A percentile compares a stretch with the other conserved stretches of the same genome.
phyloP scores from a whole-genome alignment of 2,888 invertebrate species.

The Acleris sparsana region DNA sequence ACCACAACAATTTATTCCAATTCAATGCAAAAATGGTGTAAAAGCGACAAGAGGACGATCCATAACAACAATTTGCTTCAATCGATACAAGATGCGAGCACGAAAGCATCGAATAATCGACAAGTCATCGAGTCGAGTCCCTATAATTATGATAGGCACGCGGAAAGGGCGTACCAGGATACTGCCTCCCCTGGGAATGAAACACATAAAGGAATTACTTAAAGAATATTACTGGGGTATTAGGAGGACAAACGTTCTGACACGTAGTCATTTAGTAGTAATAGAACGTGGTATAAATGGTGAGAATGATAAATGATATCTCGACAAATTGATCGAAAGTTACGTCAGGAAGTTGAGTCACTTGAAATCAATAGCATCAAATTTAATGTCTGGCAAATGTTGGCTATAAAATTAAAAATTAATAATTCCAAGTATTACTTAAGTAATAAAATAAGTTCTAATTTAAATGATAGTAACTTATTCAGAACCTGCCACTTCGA shows the following conservation, averaged over 20 bases:
- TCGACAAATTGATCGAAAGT: constrained; percentile 21
- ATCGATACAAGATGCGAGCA: constrained; percentile 27
- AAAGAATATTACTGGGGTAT: constrained; percentile 25
- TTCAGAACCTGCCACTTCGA: no score
- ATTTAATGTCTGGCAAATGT: neutral
- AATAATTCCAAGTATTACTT: no score
- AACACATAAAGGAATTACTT: constrained; percentile 27
- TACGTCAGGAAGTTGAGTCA: constrained; percentile 6
- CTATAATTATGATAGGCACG: constrained; percentile 31
- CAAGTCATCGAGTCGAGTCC: constrained; percentile 30
- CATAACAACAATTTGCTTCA: neutral
- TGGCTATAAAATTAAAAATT: no score
- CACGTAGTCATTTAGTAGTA: constrained; percentile 27
- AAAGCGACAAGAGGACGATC: neutral
- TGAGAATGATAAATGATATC: constrained; percentile 27
- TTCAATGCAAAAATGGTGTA: constrained; percentile 1
- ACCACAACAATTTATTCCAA: constrained; percentile 26
- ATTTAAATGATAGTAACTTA: no score
- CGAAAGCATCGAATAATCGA: constrained; percentile 33
- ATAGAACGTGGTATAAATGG: constrained; percentile 8
- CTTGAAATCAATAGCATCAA: constrained; percentile 18
- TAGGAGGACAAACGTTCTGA: constrained; percentile 28
- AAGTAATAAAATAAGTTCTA: no score
- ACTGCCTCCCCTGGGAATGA: constrained; percentile 31
- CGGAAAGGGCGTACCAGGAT: constrained; percentile 35